phyloP scores from a whole-genome alignment of 2,113 vertebrate species.

The Albula glossodonta region DNA sequence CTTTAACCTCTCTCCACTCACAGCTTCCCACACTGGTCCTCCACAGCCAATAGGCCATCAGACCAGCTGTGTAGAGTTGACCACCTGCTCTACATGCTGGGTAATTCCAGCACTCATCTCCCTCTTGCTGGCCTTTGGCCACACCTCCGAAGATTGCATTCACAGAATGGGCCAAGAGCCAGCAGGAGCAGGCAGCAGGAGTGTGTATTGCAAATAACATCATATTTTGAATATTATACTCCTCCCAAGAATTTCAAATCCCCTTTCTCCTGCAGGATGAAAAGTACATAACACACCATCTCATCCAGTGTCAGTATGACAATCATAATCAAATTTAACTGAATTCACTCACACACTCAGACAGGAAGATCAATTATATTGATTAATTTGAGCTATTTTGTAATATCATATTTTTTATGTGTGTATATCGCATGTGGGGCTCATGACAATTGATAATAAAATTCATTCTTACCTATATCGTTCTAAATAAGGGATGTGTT shows the following conservation, averaged over 20 bases:
- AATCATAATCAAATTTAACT: too few species aligned
- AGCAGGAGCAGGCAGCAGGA: neutral
- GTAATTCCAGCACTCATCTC: slow-evolving; percentile 2
- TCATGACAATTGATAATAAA: too few species aligned
- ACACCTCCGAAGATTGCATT: slow-evolving; percentile 8
- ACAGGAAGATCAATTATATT: too few species aligned
- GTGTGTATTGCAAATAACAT: neutral
- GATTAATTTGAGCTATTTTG: too few species aligned
- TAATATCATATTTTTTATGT: too few species aligned
- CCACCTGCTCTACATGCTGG: slow-evolving; percentile 8
- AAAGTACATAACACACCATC: too few species aligned
- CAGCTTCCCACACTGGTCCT: neutral
- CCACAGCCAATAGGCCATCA: neutral
- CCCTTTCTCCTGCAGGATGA: too few species aligned
- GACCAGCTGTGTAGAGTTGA: slow-evolving; percentile 8
- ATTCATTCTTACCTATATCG: too few species aligned
- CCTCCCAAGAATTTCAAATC: neutral
- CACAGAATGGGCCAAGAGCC: slow-evolving; percentile 2
- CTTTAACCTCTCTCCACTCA: neutral
- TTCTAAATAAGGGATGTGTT: neutral
- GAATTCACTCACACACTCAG: too few species aligned
- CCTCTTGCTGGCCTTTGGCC: slow-evolving; percentile 1
- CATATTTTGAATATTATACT: neutral
- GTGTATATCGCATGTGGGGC: too few species aligned
- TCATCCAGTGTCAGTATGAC: too few species aligned